Conservation (phyloP, 2,113 vertebrate species). For the Phyllostomus hastatus region DNA sequence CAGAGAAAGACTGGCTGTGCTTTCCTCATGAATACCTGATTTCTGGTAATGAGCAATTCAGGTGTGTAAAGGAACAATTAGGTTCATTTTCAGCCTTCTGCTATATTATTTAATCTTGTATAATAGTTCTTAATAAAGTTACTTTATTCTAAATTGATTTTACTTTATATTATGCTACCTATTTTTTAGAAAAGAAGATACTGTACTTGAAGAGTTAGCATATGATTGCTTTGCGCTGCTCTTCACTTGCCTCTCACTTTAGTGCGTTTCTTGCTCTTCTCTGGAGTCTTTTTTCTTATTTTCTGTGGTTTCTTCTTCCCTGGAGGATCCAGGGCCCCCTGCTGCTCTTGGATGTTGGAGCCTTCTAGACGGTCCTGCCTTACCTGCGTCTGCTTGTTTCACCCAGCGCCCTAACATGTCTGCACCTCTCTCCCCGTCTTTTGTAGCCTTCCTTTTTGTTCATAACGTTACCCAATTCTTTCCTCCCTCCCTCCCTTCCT, state of each 20-base stretch:
- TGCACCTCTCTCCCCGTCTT: background rate
- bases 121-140: slow-evolving; percentile 61
- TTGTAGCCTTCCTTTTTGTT: background rate
- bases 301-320: background rate
- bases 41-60: slow-evolving; percentile 54
- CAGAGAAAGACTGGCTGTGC: background rate
- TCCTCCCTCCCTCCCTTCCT: accelerated
- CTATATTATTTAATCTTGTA: slow-evolving; percentile 48
- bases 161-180: slow-evolving; percentile 26
- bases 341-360: background rate
- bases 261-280: background rate
- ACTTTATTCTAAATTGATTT: slow-evolving; percentile 49
- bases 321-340: background rate
- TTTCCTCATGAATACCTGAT: slow-evolving; percentile 50
- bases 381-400: background rate
- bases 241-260: background rate
- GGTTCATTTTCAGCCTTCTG: slow-evolving; percentile 40
- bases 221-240: background rate
- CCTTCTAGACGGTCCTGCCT: background rate
- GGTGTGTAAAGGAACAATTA: slow-evolving; percentile 57
- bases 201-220: background rate
- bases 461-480: background rate
- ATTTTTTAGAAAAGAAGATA: slow-evolving; percentile 48
- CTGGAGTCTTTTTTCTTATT: background rate
- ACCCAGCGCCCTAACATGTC: background rate